A percentile compares a stretch with the other conserved stretches of the same genome.
These are phyloP conservation scores for Drosophila borborema DNA, from an alignment of 2,888 invertebrate species.

Conservation along the genomic window DNA sequence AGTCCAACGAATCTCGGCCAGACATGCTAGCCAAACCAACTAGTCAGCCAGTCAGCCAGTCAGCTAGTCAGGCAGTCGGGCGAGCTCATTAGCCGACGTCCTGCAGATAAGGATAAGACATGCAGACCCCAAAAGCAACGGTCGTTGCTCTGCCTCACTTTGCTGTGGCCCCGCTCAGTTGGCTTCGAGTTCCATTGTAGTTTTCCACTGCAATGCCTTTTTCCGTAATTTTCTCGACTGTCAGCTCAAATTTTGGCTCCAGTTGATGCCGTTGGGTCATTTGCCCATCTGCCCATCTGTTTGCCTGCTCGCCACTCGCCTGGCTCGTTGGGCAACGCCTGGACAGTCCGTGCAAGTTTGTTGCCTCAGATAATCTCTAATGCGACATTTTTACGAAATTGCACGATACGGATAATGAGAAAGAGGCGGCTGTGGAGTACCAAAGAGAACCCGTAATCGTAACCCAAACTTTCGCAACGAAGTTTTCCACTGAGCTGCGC, in stretches of 20 bases:
- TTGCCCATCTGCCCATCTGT: conserved; percentile 40
- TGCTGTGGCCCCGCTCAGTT: conserved; percentile 13
- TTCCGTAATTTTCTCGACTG: conserved; percentile 79
- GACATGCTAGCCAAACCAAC: conserved; percentile 22
- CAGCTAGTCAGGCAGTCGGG: conserved; percentile 29
- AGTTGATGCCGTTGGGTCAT: conserved; percentile 75
- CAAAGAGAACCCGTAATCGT: conserved; percentile 20
- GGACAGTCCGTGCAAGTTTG: conserved; percentile 69
- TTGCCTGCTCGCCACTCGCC: background rate
- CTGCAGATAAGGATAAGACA: conserved; percentile 71
- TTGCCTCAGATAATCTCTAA: conserved; percentile 83
- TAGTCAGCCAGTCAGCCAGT: conserved; percentile 3
- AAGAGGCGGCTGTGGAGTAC: conserved; percentile 55
- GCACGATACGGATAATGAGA: conserved; percentile 80
- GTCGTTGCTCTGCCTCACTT: conserved; percentile 10
- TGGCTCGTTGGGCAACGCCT: conserved; percentile 17
- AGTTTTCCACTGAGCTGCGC: conserved; percentile 54
- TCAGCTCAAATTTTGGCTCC: conserved; percentile 77
- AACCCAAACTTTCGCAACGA: conserved; percentile 27
- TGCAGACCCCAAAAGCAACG: conserved; percentile 39
- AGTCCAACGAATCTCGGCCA: conserved; percentile 30
- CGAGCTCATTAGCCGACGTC: conserved; percentile 71
- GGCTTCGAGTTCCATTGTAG: conserved; percentile 47
- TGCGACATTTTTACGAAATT: conserved; percentile 83
- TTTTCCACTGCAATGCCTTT: conserved; percentile 78